These are phyloP conservation scores for Drosophila tsacasi DNA, from an alignment of 1,140 invertebrate genomes.

Conservation along the genomic window DNA sequence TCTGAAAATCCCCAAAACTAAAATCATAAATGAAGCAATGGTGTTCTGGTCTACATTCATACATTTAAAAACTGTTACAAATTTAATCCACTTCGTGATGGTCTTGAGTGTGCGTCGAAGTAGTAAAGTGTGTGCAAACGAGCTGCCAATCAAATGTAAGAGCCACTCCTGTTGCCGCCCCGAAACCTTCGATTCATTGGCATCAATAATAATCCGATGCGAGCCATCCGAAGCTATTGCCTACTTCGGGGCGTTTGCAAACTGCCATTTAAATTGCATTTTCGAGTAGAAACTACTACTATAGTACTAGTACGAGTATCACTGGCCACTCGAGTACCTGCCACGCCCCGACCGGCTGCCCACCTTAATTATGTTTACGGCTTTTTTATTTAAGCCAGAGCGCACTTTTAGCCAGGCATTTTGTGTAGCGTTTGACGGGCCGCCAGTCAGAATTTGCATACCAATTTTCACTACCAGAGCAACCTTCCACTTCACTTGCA, in stretches of 20 bases:
- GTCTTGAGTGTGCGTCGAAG: not conserved
- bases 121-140: slow-evolving; percentile 29
- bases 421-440: slow-evolving; percentile 49
- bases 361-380: slow-evolving; percentile 68
- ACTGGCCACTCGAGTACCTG: slow-evolving; percentile 35
- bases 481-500: slow-evolving; percentile 52
- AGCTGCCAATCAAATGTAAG: slow-evolving; percentile 40
- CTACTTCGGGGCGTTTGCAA: slow-evolving; percentile 43
- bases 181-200: slow-evolving; percentile 39
- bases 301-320: slow-evolving; percentile 19
- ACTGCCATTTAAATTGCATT: slow-evolving; percentile 54
- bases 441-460: slow-evolving; percentile 67
- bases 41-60: not conserved
- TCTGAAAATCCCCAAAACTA: no score
- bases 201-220: slow-evolving; percentile 39
- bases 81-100: not conserved
- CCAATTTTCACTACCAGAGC: slow-evolving; percentile 55
- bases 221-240: slow-evolving; percentile 42
- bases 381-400: slow-evolving; percentile 42
- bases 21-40: not conserved
- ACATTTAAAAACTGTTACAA: not conserved
- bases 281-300: slow-evolving; percentile 35
- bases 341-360: slow-evolving; percentile 12
- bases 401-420: slow-evolving; percentile 61
- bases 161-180: slow-evolving; percentile 6